Conservation (phyloP, 2,113 vertebrate genomes). For the Hypanus sabinus region DNA sequence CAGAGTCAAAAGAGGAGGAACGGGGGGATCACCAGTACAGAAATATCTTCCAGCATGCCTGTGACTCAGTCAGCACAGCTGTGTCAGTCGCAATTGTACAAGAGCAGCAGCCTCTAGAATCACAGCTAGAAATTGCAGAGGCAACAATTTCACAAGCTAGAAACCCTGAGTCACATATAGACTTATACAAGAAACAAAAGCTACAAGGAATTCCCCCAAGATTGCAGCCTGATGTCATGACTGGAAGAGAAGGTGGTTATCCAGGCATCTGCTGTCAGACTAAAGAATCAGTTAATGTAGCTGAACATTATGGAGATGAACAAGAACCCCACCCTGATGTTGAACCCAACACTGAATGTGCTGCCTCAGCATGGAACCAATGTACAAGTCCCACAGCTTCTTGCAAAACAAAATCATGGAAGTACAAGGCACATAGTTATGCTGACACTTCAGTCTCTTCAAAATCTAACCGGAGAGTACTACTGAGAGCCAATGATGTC, state of each 20-base stretch:
- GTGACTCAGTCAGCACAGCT: neutral
- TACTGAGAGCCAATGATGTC: neutral
- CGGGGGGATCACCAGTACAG: neutral
- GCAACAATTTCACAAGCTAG: neutral
- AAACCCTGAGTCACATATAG: neutral
- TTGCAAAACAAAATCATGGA: constrained; percentile 8
- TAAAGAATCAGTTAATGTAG: no score
- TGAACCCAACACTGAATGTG: neutral
- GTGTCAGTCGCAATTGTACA: neutral
- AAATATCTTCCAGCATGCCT: neutral
- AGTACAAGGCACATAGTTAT: constrained; percentile 39
- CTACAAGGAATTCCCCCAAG: neutral
- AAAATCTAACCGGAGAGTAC: neutral
- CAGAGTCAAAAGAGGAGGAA: neutral
- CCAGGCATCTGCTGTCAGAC: neutral
- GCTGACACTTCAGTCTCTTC: constrained; percentile 23
- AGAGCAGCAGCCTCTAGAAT: neutral
- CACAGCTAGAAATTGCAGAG: neutral
- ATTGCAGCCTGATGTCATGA: neutral
- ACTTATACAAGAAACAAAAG: neutral
- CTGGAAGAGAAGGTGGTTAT: neutral
- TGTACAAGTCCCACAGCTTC: neutral
- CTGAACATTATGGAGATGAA: neutral
- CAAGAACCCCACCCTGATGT: neutral
- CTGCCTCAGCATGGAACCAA: neutral